Base-by-base conservation (phyloP, 2,797 vertebrate species). In the Perodicticus potto region DNA sequence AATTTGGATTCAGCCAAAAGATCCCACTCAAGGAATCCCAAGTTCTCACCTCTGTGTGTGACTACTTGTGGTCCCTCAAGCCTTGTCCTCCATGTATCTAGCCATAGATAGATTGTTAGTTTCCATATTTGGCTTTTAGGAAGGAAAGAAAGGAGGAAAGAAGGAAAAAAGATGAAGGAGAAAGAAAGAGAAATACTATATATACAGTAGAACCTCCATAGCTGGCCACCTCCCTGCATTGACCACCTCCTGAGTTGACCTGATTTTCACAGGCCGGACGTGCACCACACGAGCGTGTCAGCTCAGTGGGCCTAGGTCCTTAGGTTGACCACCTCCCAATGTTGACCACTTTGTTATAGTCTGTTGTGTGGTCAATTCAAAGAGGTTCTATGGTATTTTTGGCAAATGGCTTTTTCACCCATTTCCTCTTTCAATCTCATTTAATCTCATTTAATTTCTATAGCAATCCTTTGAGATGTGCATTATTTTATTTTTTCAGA, bases 401-500 rank as follows among this genome's bases (percentile, higher is more conserved):
- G 76, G 40, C 45, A 90, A 78, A 55, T 86, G 3, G 5, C 8
- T 74, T 69, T 74, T 84, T 32, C 19, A 70, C 22, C 43, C 25
- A 8, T 61, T 92, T 92, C 12, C 14, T 86, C 5, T 59, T 69
- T 95, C 93, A 93, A 63, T 86, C 16, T 65, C 45, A 32, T 49
- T 92, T 86, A 61, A 86, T 83, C 78, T 89, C 40, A 40, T 40
- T 40, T 40, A 40, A 40, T 40, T 40, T 40, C 93, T 74, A 72
- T 67, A 61, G 57, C 20, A 77, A n/a, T 85, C 4, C 19, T 55
- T 86, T 89, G 34, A 93, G 32, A 61, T 88, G 23, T 13, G 1
- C 72, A 81, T 55, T 77, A 81, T 61, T 78, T 91, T 3, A 23
- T 61, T 93, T 96, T 93, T 81, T 29, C 25, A 93, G 53, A 72